A percentile compares a stretch with the other conserved stretches of the same genome.
These are phyloP conservation scores for Enteromius paludinosus DNA, from an alignment of 2,797 vertebrate genomes.

Conservation along the genomic window DNA sequence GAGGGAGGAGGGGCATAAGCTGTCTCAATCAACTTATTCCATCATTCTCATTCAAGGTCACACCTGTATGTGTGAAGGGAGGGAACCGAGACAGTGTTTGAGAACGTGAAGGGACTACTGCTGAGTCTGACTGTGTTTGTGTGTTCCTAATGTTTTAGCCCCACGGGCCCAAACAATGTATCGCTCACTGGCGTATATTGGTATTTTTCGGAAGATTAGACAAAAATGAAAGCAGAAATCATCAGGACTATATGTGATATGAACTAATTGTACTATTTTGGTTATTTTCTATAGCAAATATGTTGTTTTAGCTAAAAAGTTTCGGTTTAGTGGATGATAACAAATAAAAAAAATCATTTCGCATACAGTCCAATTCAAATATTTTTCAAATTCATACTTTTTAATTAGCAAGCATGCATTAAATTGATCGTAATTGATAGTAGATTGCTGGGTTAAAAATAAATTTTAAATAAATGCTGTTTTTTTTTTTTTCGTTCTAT, in stretches of 20 bases:
- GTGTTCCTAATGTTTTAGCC: conserved; percentile 17
- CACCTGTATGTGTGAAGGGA: conserved; percentile 54
- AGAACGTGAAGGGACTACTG: conserved; percentile 9
- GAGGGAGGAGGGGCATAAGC: conserved; percentile 57
- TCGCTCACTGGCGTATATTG: not conserved
- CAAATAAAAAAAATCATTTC: not conserved
- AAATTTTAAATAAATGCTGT: not conserved
- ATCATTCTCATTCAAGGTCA: conserved; percentile 74
- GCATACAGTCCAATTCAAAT: not conserved
- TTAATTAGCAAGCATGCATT: not conserved
- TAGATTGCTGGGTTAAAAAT: not conserved
- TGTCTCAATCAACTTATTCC: conserved; percentile 64
- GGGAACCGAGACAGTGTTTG: not conserved
- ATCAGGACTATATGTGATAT: not conserved
- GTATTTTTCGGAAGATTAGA: not conserved
- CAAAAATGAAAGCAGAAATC: not conserved
- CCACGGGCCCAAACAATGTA: not conserved
- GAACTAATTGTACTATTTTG: conserved; percentile 4
- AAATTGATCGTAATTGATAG: not conserved
- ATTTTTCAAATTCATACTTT: not conserved
- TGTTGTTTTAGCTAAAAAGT: not conserved
- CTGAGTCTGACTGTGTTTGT: conserved; percentile 20
- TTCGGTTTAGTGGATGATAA: not conserved
- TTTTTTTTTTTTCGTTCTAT: not conserved
- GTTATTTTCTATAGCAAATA: not conserved